A percentile compares a stretch with the other conserved stretches of the same genome.
These are phyloP conservation scores for Numenius phaeopus DNA, from an alignment of 2,797 vertebrate species.

Conservation along the genomic window DNA sequence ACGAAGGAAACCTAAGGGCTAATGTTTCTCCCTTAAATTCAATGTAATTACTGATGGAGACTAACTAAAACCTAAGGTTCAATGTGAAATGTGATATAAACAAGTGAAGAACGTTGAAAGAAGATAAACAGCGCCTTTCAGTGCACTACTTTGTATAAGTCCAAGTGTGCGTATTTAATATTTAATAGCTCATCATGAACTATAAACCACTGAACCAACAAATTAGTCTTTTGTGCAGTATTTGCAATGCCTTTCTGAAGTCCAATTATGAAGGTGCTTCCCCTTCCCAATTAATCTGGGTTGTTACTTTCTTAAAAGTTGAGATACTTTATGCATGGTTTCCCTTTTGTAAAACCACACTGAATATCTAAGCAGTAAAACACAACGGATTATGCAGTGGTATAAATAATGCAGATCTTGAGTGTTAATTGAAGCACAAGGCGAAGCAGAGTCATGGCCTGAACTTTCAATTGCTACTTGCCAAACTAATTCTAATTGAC, in stretches of 20 bases:
- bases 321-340: slow-evolving; percentile 44
- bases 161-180: slow-evolving; percentile 15
- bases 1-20: neutral
- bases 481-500: slow-evolving; percentile 45
- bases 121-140: neutral
- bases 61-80: neutral
- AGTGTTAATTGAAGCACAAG: slow-evolving; percentile 41
- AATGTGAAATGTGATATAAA: neutral
- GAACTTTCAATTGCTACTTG: slow-evolving; percentile 25
- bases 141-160: neutral
- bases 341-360: slow-evolving; percentile 25
- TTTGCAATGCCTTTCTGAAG: slow-evolving; percentile 20
- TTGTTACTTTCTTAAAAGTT: slow-evolving; percentile 44
- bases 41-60: neutral
- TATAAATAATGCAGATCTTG: slow-evolving; percentile 47
- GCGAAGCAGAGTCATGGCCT: slow-evolving; percentile 8
- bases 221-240: slow-evolving; percentile 36
- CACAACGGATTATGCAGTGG: neutral
- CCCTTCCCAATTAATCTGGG: slow-evolving; percentile 27
- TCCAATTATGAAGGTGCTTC: slow-evolving; percentile 8
- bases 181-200: slow-evolving; percentile 36
- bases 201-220: slow-evolving; percentile 43
- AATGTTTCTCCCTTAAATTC: slow-evolving; percentile 10
- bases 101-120: neutral
- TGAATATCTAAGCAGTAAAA: neutral